These are phyloP conservation scores for Heliconius hortense DNA, from an alignment of 2,888 invertebrate genomes.

Conservation along the genomic window DNA sequence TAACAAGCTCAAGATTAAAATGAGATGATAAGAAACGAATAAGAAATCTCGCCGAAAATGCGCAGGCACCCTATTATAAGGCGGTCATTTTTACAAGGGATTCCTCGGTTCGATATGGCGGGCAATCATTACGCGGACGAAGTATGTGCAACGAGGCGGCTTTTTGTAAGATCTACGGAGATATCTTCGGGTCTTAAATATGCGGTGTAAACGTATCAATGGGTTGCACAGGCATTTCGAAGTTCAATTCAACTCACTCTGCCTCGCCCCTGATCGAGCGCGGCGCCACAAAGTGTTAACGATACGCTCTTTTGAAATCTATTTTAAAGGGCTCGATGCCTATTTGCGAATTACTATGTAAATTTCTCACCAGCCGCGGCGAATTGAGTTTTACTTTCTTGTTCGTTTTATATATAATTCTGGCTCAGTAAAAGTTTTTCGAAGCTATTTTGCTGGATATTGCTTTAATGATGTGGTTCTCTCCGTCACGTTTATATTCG, in stretches of 20 bases:
- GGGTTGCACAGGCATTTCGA: constrained; percentile 56
- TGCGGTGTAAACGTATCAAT: constrained; percentile 65
- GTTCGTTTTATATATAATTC: constrained; percentile 25
- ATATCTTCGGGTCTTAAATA: constrained; percentile 67
- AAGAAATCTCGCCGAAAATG: constrained; percentile 79
- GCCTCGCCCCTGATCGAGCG: constrained; percentile 45
- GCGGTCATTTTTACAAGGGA: constrained; percentile 78
- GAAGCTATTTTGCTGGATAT: constrained; percentile 19
- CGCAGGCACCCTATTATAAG: constrained; percentile 69
- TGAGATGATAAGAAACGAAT: constrained; percentile 74
- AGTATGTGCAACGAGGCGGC: constrained; percentile 59
- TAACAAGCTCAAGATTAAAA: constrained; percentile 78
- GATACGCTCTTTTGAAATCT: constrained; percentile 41
- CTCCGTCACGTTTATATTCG: constrained; percentile 22
- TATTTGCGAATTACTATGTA: constrained; percentile 45
- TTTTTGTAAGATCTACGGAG: constrained; percentile 70
- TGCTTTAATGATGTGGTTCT: constrained; percentile 24
- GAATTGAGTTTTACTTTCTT: constrained; percentile 48
- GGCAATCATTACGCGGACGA: constrained; percentile 71
- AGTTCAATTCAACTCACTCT: constrained; percentile 52
- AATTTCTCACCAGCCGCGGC: constrained; percentile 41
- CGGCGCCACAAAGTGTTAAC: constrained; percentile 44
- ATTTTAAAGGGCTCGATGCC: constrained; percentile 41
- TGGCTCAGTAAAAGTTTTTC: constrained; percentile 23
- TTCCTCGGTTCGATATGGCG: constrained; percentile 74